A percentile compares a stretch with the other conserved stretches of the same genome.
phyloP scores from a whole-genome alignment of 2,113 vertebrate species.

The Isurus oxyrinchus region DNA sequence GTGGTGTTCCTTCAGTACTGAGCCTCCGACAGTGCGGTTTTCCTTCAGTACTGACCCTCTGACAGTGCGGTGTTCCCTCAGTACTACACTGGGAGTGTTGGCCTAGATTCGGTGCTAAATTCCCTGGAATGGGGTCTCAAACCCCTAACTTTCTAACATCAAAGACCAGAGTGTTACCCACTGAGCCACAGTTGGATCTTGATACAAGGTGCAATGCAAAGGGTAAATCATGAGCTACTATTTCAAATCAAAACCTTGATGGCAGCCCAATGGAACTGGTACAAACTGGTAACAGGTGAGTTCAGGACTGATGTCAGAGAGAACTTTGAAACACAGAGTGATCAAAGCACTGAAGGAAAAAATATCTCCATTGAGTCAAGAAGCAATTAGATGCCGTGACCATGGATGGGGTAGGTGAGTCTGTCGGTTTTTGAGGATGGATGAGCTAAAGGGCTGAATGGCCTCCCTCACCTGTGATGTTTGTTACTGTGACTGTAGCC shows the following conservation, averaged over 20 bases:
- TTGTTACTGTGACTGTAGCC: not conserved
- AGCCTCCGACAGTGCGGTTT: too few species aligned
- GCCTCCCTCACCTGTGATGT: too few species aligned
- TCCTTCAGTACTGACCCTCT: too few species aligned
- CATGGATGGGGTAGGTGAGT: not conserved
- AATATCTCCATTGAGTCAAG: not conserved
- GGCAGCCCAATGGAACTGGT: not conserved
- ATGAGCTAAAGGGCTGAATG: not conserved
- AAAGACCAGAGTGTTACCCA: too few species aligned
- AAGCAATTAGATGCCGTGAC: not conserved
- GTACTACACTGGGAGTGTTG: too few species aligned
- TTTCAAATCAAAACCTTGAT: not conserved
- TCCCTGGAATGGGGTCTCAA: too few species aligned
- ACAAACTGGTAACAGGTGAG: not conserved
- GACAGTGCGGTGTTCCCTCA: too few species aligned
- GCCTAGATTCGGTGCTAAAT: too few species aligned
- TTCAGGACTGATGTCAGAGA: not conserved
- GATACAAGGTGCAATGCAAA: not conserved
- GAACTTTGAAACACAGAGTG: not conserved
- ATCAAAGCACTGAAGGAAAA: not conserved
- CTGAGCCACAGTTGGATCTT: too few species aligned
- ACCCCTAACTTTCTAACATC: too few species aligned
- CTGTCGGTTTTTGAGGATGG: not conserved
- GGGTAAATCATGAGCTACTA: not conserved
- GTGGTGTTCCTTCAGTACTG: too few species aligned